These are phyloP conservation scores for Caiman crocodilus DNA, from an alignment of 2,797 vertebrate species.

Conservation along the genomic window DNA sequence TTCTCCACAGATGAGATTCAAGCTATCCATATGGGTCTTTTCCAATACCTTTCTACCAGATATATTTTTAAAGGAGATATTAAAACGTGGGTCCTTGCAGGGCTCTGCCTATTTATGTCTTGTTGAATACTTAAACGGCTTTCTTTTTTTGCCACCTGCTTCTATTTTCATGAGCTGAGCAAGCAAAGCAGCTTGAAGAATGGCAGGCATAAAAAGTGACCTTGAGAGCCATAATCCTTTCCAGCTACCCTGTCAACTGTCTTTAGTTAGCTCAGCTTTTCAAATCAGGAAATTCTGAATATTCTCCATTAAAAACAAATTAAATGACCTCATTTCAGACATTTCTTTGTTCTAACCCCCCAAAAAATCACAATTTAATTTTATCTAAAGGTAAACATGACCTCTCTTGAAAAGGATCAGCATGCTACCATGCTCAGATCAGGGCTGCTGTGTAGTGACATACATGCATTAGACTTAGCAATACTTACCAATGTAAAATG, in stretches of 20 bases:
- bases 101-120: background rate
- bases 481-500: background rate
- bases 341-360: background rate
- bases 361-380: background rate
- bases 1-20: background rate
- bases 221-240: background rate
- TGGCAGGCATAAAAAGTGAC: background rate
- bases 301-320: background rate
- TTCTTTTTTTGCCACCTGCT: background rate
- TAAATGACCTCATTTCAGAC: background rate
- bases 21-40: background rate
- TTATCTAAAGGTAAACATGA: background rate
- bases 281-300: background rate
- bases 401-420: background rate
- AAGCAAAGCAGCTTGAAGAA: background rate
- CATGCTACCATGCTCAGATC: background rate
- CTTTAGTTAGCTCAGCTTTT: background rate
- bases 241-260: background rate
- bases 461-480: background rate
- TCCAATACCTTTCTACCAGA: background rate
- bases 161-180: background rate
- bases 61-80: background rate
- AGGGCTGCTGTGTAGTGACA: rapidly evolving
- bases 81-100: background rate
- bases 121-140: background rate